phyloP scores from a whole-genome alignment of 2,888 invertebrate genomes.

The Cerceris rybyensis region DNA sequence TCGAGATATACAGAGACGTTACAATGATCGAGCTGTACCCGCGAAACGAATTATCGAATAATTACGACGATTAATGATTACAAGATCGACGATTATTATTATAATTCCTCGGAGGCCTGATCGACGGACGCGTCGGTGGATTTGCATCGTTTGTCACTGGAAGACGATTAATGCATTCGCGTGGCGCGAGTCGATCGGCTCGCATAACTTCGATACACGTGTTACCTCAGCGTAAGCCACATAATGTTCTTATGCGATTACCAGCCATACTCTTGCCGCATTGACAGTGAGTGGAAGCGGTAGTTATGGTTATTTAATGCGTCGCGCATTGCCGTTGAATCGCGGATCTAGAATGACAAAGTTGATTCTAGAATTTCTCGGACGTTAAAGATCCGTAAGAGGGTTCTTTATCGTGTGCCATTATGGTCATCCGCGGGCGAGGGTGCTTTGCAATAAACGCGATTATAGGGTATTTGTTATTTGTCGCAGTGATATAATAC shows the following conservation, averaged over 20 bases:
- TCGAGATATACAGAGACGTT: too few species aligned
- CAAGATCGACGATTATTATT: conserved; percentile 56
- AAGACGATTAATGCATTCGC: conserved; percentile 54
- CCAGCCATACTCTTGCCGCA: conserved; percentile 41
- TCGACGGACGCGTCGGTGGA: conserved; percentile 48
- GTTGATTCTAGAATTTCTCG: conserved; percentile 32
- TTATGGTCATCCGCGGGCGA: background rate
- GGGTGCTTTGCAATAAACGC: background rate
- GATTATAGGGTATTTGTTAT: background rate
- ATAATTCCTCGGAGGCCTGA: conserved; percentile 54
- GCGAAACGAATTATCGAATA: conserved; percentile 17
- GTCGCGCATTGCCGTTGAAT: conserved; percentile 19
- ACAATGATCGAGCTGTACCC: background rate
- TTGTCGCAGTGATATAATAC: too few species aligned
- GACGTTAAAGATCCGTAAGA: background rate
- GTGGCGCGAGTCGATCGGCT: conserved; percentile 34
- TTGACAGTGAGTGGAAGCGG: conserved; percentile 33
- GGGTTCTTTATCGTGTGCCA: background rate
- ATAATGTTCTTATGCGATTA: conserved; percentile 56
- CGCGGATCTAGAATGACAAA: conserved; percentile 41
- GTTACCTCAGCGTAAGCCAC: conserved; percentile 32
- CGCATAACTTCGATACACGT: conserved; percentile 43
- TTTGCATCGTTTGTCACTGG: conserved; percentile 58
- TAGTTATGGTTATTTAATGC: conserved; percentile 41
- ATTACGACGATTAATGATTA: conserved; percentile 52